phyloP scores from a whole-genome alignment of 2,888 invertebrate genomes.

The Dusona sp. region DNA sequence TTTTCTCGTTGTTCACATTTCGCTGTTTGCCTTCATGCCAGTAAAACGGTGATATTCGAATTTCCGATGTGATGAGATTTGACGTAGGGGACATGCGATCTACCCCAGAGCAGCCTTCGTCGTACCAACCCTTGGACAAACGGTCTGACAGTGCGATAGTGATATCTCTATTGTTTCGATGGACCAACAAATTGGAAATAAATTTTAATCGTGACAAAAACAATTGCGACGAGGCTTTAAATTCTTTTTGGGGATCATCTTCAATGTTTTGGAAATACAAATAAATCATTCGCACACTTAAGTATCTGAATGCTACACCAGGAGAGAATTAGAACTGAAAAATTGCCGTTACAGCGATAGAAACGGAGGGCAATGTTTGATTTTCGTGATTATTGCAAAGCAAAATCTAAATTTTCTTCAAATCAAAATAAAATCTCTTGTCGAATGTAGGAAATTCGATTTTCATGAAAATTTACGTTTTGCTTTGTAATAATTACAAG shows the following conservation, averaged over 20 bases:
- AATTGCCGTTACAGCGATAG: too few relatives aligned
- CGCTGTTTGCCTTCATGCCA: background rate
- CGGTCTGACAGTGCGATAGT: background rate
- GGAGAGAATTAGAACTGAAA: too few relatives aligned
- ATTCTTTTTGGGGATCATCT: background rate
- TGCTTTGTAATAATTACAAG: too few relatives aligned
- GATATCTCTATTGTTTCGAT: background rate
- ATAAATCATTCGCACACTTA: background rate
- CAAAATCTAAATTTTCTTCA: too few relatives aligned
- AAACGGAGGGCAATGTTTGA: too few relatives aligned
- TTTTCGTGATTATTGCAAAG: too few relatives aligned
- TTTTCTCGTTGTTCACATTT: background rate
- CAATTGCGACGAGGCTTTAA: background rate
- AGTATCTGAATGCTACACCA: background rate
- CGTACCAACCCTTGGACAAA: background rate
- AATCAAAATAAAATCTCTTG: too few relatives aligned
- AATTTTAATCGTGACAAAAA: background rate
- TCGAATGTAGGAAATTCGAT: too few relatives aligned
- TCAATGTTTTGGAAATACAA: background rate
- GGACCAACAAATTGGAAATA: background rate
- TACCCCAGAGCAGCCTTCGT: background rate
- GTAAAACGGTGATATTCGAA: constrained; percentile 1
- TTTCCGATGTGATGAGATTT: background rate
- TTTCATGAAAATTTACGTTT: too few relatives aligned
- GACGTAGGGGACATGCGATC: background rate